Base-by-base conservation (phyloP, 2,888 invertebrate genomes). In the Erebia epiphron region DNA sequence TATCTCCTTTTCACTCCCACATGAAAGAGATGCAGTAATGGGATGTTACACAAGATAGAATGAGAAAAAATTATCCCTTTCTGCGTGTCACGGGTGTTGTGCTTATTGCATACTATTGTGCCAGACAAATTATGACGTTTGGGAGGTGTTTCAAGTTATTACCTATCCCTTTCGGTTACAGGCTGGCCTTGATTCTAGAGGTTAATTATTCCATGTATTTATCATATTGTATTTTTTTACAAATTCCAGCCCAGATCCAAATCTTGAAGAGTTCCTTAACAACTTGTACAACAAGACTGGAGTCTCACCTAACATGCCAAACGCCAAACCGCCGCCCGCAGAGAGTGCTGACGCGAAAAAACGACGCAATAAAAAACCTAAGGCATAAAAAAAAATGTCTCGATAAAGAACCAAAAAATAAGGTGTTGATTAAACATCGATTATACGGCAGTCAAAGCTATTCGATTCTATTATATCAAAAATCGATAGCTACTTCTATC, bases 251-350 rank as follows among this genome's bases (percentile, higher is more conserved):
- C 95, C 95, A 81, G 97, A 97, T 79, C 95, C 96, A 58, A 97
- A 97, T 84, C 93, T 97, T 76, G 97, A 97, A 84, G 97, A 97
- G 87, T 96, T 97, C 86, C 94, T 97, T 79, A 97, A 96, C 90
- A 96, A 96, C 81, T 89, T 97, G 75, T 97, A 97, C 90, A 96
- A 94, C 82, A 96, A 96, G 83, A 94, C 95, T 57, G 91, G 91
- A 3, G 88, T 85, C 72, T 75, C 92, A 70, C 75, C 82, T 79
- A 77, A 79, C 86, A 73, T 85, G 64, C 71, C 86, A 49, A 78
- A 76, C 74, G 66, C 79, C 43, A 81, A 77, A 16, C 79, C 76
- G 14, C 74, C 79, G 70, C 65, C 80, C 46, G 67, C 85, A 77
- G 75, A 81, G 77, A 18, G 60, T 43, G 69, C 75, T 18, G 86